Evolutionary conservation across 2,888 invertebrate species (phyloP).

Genomic region (Oxycera nigricornis): DNA sequence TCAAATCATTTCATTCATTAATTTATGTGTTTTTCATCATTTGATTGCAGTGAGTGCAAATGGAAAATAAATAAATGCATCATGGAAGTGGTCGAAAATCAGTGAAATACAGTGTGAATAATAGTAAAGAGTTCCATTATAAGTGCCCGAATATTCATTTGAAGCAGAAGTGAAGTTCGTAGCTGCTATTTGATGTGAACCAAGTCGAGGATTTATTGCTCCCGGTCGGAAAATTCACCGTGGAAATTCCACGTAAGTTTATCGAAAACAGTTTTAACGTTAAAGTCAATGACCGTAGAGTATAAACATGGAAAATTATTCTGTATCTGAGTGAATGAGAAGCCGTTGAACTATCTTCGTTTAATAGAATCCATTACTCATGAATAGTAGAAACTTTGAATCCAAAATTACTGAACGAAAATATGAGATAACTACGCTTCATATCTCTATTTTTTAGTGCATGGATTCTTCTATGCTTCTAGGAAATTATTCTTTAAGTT

Average conservation of each 20-base stretch:
- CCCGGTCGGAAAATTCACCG: slow-evolving; percentile 7
- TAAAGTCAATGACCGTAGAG: too few species aligned
- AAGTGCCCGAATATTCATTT: slow-evolving; percentile 4
- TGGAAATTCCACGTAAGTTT: slow-evolving; percentile 29
- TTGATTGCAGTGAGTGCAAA: background rate
- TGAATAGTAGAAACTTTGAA: too few species aligned
- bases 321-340: too few species aligned
- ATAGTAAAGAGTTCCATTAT: background rate
- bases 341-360: too few species aligned
- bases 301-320: too few species aligned
- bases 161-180: background rate
- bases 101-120: slow-evolving; percentile 21
- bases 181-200: slow-evolving; percentile 4
- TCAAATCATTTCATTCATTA: background rate
- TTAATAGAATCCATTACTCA: too few species aligned
- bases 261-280: too few species aligned
- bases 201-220: slow-evolving; percentile 17
- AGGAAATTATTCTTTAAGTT: too few species aligned
- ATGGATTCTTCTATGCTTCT: too few species aligned
- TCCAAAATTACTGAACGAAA: too few species aligned
- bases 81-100: background rate
- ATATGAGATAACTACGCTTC: too few species aligned
- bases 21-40: background rate
- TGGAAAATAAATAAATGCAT: slow-evolving; percentile 9
- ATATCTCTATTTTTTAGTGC: too few species aligned